Percentiles rank a stretch among this genome's conserved stretches.
These are phyloP conservation scores for Microctonus brassicae DNA, from an alignment of 2,888 invertebrate genomes.

Conservation along the genomic window DNA sequence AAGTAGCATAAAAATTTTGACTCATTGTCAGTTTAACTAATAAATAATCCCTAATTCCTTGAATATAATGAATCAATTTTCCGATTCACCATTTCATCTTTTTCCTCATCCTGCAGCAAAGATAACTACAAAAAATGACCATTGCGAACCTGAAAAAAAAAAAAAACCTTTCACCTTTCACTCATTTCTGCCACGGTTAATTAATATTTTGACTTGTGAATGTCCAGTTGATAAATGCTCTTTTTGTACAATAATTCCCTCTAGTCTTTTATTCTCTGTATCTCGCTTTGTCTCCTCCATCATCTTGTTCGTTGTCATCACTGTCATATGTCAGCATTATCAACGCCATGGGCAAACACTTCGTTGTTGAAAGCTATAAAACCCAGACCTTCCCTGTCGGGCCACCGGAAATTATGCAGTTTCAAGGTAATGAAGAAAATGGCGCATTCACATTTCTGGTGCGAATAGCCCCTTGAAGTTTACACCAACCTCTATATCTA, in stretches of 20 bases:
- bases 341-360: not conserved
- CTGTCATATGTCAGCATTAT: not conserved
- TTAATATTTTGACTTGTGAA: slow-evolving; percentile 10
- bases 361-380: not conserved
- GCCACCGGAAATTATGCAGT: slow-evolving; percentile 45
- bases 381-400: not conserved
- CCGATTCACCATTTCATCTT: too few relatives aligned
- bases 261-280: not conserved
- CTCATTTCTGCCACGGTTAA: slow-evolving; percentile 24
- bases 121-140: too few relatives aligned
- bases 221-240: not conserved
- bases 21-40: too few relatives aligned
- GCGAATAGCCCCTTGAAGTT: slow-evolving; percentile 9
- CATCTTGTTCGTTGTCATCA: not conserved
- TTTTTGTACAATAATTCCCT: not conserved
- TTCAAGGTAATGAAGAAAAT: slow-evolving; percentile 44
- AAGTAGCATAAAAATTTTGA: too few relatives aligned
- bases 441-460: slow-evolving; percentile 22
- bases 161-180: too few relatives aligned
- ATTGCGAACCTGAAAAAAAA: too few relatives aligned
- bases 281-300: not conserved
- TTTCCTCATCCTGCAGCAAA: too few relatives aligned
- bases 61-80: too few relatives aligned
- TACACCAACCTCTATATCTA: slow-evolving; percentile 3
- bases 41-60: too few relatives aligned